These are phyloP conservation scores for Halcyon smyrnensis DNA, from an alignment of 2,797 vertebrate species.

Conservation along the genomic window DNA sequence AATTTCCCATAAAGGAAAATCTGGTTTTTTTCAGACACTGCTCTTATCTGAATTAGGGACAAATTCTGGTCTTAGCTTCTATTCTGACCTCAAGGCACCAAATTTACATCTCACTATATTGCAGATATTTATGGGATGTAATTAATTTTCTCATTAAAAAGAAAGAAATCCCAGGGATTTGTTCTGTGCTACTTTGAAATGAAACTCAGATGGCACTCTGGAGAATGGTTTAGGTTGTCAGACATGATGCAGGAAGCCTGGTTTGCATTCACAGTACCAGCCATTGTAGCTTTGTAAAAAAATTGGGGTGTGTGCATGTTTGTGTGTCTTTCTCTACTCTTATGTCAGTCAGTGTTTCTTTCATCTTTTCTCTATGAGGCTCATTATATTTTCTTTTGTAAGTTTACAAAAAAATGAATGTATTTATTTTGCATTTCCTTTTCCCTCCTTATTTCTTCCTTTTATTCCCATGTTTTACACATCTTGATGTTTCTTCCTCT, in stretches of 20 bases:
- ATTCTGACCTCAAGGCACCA: not conserved
- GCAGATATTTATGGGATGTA: not conserved
- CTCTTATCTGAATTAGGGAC: not conserved
- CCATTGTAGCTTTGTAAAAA: not conserved
- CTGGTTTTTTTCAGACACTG: not conserved
- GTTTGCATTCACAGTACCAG: not conserved
- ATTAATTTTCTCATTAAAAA: not conserved
- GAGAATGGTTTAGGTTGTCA: not conserved
- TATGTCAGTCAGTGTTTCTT: not conserved
- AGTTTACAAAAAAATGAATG: not conserved
- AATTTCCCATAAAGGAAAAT: not conserved
- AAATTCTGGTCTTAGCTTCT: not conserved
- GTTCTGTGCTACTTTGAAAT: not conserved
- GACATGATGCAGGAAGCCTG: not conserved
- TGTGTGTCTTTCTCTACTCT: not conserved
- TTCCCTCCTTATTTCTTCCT: not conserved
- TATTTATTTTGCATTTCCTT: not conserved
- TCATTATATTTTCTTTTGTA: not conserved
- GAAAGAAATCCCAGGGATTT: not conserved
- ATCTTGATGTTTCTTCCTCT: not conserved
- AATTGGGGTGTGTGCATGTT: fast-evolving
- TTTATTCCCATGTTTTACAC: not conserved
- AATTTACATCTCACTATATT: not conserved
- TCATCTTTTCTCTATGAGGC: not conserved
- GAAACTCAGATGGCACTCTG: not conserved